These are phyloP conservation scores for Sander lucioperca DNA, from an alignment of 2,113 vertebrate species.

Conservation along the genomic window DNA sequence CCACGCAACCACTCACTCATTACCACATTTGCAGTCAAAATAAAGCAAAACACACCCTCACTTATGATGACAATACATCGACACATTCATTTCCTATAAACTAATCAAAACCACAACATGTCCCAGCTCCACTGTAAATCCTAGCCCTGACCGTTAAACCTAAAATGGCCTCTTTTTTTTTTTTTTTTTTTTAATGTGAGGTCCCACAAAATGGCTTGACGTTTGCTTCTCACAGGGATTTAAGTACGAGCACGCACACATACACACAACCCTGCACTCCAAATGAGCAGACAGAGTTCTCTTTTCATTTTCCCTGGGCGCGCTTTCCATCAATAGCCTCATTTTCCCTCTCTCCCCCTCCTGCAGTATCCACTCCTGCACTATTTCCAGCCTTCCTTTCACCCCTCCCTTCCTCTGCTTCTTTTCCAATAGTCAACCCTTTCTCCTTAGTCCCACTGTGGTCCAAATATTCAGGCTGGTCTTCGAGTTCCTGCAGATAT, in stretches of 20 bases:
- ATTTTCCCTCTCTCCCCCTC: constrained; percentile 63
- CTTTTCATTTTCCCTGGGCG: constrained; percentile 68
- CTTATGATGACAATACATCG: not conserved
- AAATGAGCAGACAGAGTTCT: constrained; percentile 73
- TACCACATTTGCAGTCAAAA: constrained; percentile 34
- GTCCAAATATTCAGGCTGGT: constrained; percentile 12
- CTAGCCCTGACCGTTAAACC: constrained; percentile 4
- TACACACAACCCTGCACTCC: constrained; percentile 34
- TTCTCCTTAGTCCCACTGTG: constrained; percentile 19
- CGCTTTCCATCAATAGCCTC: constrained; percentile 73
- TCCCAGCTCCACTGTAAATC: constrained; percentile 6
- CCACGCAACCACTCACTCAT: constrained; percentile 44
- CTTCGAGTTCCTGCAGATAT: constrained; percentile 2
- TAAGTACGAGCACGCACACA: constrained; percentile 19
- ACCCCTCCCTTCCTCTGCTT: constrained; percentile 19
- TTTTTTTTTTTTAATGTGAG: constrained; percentile 11
- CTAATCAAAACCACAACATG: constrained; percentile 6
- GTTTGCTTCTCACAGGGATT: constrained; percentile 39
- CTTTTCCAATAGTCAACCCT: constrained; percentile 24
- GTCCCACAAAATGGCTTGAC: constrained; percentile 58
- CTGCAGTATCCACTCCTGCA: constrained; percentile 58
- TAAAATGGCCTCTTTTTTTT: constrained; percentile 46
- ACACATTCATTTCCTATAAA: not conserved
- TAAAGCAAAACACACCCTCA: constrained; percentile 3
- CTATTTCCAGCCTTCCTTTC: constrained; percentile 39